A percentile compares a stretch with the other conserved stretches of the same genome.
phyloP scores from a whole-genome alignment of 2,888 invertebrate species.

The Chrysina gloriosa region DNA sequence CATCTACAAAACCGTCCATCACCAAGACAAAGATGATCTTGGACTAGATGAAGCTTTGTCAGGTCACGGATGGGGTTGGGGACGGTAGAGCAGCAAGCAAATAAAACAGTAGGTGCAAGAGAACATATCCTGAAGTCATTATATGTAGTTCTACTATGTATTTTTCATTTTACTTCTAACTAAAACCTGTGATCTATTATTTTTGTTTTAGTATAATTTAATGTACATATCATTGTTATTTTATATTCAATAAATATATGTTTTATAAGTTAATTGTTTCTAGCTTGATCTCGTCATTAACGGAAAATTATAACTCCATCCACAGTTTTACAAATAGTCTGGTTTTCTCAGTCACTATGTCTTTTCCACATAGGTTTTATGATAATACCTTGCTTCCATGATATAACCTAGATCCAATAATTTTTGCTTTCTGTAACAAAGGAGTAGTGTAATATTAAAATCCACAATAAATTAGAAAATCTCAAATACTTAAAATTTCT shows the following conservation, averaged over 20 bases:
- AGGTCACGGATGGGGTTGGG: constrained; percentile 33
- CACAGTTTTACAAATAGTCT: too few species aligned
- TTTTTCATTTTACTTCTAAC: background rate
- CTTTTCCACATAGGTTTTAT: too few species aligned
- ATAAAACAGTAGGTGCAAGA: constrained; percentile 31
- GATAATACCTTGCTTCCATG: too few species aligned
- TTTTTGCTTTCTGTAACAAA: too few species aligned
- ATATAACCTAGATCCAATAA: too few species aligned
- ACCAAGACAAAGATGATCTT: constrained; percentile 48
- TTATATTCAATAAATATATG: background rate
- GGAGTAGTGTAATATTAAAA: too few species aligned
- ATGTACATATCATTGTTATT: constrained; percentile 14
- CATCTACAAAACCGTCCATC: constrained; percentile 74
- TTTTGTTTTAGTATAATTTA: constrained; percentile 16
- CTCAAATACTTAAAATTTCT: too few species aligned
- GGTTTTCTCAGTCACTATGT: too few species aligned
- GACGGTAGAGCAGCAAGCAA: background rate
- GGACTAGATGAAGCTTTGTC: constrained; percentile 21
- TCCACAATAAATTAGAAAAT: too few species aligned
- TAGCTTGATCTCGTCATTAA: too few species aligned
- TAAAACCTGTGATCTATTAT: constrained; percentile 13
- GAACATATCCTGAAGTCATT: constrained; percentile 21
- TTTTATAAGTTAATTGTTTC: background rate
- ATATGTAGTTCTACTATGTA: background rate
- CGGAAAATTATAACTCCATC: too few species aligned